Conservation (phyloP, 2,113 vertebrate genomes). For the Corythornis madagascariensis region DNA sequence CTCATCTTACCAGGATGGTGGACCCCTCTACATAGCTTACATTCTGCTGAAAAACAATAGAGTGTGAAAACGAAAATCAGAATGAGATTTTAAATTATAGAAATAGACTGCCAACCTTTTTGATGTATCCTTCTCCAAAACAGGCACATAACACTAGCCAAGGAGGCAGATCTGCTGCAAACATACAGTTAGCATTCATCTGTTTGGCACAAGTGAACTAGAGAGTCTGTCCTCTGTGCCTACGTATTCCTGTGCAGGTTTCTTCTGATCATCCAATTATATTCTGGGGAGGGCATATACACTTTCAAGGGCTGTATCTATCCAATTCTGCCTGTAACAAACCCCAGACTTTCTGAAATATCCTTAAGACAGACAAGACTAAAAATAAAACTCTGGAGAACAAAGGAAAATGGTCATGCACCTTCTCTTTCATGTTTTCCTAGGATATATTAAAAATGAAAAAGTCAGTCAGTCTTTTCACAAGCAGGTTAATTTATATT, state of each 20-base stretch:
- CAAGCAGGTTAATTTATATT: slow-evolving; percentile 87
- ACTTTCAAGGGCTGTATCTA: slow-evolving; percentile 81
- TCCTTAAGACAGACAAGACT: slow-evolving; percentile 80
- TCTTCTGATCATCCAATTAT: slow-evolving; percentile 61
- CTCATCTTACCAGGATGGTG: background rate
- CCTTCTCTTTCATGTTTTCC: slow-evolving; percentile 83
- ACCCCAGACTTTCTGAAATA: slow-evolving; percentile 74
- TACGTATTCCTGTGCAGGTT: slow-evolving; percentile 52
- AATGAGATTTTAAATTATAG: slow-evolving; percentile 56
- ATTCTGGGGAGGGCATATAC: slow-evolving; percentile 74
- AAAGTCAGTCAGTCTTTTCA: slow-evolving; percentile 80
- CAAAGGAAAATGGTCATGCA: slow-evolving; percentile 87
- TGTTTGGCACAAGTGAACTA: slow-evolving; percentile 75
- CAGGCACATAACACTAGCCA: slow-evolving; percentile 65
- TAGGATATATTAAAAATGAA: slow-evolving; percentile 80
- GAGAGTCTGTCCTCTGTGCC: slow-evolving; percentile 57
- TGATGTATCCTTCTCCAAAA: slow-evolving; percentile 66
- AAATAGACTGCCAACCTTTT: slow-evolving; percentile 75
- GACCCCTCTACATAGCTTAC: slow-evolving; percentile 21
- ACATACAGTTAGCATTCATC: slow-evolving; percentile 65
- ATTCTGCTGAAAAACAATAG: slow-evolving; percentile 70
- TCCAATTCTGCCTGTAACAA: slow-evolving; percentile 79
- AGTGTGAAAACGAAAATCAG: slow-evolving; percentile 61
- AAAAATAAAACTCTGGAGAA: slow-evolving; percentile 79
- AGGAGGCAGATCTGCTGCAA: slow-evolving; percentile 76